Evolutionary conservation across 2,797 vertebrate species (phyloP), one percentile per base, ranked within the genome.

Genomic region (Rhinichthys osculus): DNA sequence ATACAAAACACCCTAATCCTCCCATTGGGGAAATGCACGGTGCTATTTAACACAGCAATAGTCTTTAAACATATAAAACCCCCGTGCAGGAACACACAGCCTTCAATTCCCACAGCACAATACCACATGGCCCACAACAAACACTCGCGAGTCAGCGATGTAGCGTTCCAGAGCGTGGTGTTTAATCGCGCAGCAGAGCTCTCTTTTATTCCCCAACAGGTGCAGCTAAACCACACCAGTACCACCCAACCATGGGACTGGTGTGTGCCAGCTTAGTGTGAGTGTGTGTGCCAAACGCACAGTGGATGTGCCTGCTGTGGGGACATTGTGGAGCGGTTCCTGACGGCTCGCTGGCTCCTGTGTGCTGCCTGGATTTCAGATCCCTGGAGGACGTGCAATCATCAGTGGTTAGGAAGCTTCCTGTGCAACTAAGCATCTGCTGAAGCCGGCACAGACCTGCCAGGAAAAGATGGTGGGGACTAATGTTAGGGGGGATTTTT

Each of bases 381-480:
- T 80, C 78, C 78, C 84, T 74, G 78, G 84, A 85, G 84, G 57
- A 85, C 5, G 6, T 73, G 78, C 77, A 85, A 80, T 85, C 78
- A 85, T 79, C 78, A 73, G 78, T 71, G 78, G 84, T 80, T 80
- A 81, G 42, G 13, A 85, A 74, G 57, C 77, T 74, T 85, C 84
- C 84, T 81, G 78, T 80, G 78, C 84, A 73, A 73, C 77, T 73
- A 85, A 73, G 84, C 84, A 85, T 85, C 84, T 73, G 77, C 57
- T 74, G 78, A 81, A 85, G 78, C 70, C 78, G n/a, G 30, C 69
- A 14, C 42, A 85, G 78, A 81, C 84, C 69, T 81, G 77, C 73
- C 66, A 71, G 73, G 64, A 33, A 77, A 86, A 57, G 44, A 86
- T 59, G 17, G 42, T 42, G 30, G 52, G 64, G 67, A 82, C 33